Evolutionary conservation across 2,888 invertebrate species (phyloP).

Genomic region (Candidula unifasciata): DNA sequence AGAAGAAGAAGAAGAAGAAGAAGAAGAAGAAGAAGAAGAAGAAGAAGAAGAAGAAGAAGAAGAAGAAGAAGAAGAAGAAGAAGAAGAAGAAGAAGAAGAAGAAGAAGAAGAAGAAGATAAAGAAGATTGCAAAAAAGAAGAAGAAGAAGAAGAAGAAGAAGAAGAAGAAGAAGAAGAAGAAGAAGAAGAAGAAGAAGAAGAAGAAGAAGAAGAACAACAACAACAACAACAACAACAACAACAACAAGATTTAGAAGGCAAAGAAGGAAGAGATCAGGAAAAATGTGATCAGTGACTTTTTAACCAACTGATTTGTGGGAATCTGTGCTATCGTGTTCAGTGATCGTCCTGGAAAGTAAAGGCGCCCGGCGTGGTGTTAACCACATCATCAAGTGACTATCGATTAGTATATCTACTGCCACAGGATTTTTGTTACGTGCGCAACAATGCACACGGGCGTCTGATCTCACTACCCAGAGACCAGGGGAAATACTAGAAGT

Average conservation of each 20-base stretch:
- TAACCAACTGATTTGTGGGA: no score
- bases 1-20: neutral
- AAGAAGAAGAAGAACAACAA: neutral
- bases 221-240: neutral
- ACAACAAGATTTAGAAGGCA: neutral
- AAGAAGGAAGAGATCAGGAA: neutral
- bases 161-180: constrained; percentile 10
- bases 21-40: neutral
- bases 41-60: constrained; percentile 13
- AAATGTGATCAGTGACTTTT: no score
- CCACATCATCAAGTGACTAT: no score
- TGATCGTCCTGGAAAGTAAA: no score
- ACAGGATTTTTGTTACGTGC: no score
- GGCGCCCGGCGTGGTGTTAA: no score
- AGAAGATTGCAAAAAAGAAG: neutral
- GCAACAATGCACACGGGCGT: no score
- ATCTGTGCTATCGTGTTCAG: no score
- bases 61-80: neutral
- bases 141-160: neutral
- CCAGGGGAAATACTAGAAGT: no score
- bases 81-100: constrained; percentile 7
- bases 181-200: neutral
- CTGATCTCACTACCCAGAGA: no score
- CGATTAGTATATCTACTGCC: no score
- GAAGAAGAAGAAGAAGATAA: neutral